These are phyloP conservation scores for Heliconius cydno DNA, from an alignment of 2,888 invertebrate genomes.

Conservation along the genomic window DNA sequence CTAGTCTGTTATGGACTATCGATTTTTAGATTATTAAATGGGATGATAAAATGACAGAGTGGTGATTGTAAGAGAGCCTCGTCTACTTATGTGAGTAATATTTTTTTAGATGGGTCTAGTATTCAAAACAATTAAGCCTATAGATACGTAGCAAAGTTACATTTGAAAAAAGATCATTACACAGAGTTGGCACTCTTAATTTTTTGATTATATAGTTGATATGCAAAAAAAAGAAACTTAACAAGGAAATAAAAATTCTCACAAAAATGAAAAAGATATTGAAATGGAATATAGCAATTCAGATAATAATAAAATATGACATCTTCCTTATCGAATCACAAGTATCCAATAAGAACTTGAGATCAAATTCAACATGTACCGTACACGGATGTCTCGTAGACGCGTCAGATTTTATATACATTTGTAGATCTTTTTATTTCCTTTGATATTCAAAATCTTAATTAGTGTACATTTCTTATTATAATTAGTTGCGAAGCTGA, in stretches of 20 bases:
- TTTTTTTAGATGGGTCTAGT: no score
- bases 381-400: constrained; percentile 34
- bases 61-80: not conserved
- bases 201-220: no score
- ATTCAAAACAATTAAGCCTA: no score
- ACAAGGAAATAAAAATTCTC: not conserved
- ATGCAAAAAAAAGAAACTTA: not conserved
- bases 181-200: no score
- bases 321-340: constrained; percentile 20
- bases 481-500: not conserved
- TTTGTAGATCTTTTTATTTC: constrained; percentile 2
- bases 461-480: not conserved
- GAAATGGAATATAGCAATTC: constrained; percentile 13
- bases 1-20: not conserved
- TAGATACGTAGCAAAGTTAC: no score
- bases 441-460: not conserved
- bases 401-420: not conserved
- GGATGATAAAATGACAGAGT: not conserved
- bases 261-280: not conserved
- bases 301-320: constrained; percentile 15
- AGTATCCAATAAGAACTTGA: constrained; percentile 41
- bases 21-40: not conserved
- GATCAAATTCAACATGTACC: constrained; percentile 47
- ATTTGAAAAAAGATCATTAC: no score
- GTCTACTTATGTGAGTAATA: not conserved